Conservation (phyloP, 2,888 invertebrate genomes). For the Tenthredo livida region DNA sequence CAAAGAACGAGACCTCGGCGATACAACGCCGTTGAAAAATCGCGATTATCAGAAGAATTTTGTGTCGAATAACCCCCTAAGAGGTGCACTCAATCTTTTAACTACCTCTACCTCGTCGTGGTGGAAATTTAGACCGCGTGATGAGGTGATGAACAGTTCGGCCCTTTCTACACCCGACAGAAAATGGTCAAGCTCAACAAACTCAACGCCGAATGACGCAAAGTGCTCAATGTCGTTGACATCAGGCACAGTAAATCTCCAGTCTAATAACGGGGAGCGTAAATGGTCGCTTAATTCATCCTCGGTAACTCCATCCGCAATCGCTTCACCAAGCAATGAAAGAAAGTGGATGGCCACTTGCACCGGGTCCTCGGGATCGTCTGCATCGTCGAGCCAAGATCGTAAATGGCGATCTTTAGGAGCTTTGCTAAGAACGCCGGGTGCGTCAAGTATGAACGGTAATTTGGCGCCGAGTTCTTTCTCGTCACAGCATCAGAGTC, state of each 20-base stretch:
- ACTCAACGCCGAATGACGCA: slow-evolving; percentile 69
- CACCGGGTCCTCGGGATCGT: slow-evolving; percentile 66
- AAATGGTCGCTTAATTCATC: slow-evolving; percentile 70
- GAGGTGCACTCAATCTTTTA: slow-evolving; percentile 73
- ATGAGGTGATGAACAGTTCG: slow-evolving; percentile 67
- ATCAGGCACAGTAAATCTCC: slow-evolving; percentile 54
- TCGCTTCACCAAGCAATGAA: slow-evolving; percentile 62
- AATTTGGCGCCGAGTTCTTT: slow-evolving; percentile 67
- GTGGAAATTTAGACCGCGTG: slow-evolving; percentile 75
- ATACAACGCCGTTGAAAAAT: slow-evolving; percentile 59
- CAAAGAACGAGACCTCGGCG: slow-evolving; percentile 46
- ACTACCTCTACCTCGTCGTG: slow-evolving; percentile 75
- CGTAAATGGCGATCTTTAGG: slow-evolving; percentile 78
- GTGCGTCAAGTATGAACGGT: slow-evolving; percentile 62
- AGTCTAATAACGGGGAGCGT: slow-evolving; percentile 62
- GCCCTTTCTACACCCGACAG: slow-evolving; percentile 57
- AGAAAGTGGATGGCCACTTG: slow-evolving; percentile 70
- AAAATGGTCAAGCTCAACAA: slow-evolving; percentile 63
- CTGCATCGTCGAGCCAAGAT: slow-evolving; percentile 73
- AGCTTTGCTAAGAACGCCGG: slow-evolving; percentile 75
- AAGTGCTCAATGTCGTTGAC: slow-evolving; percentile 68
- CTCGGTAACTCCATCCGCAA: slow-evolving; percentile 53
- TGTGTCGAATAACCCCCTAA: slow-evolving; percentile 66
- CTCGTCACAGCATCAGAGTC: slow-evolving; percentile 63
- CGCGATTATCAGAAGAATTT: slow-evolving; percentile 66